Percentiles rank a stretch among this genome's conserved stretches.
Conservation (phyloP, 2,888 invertebrate species). For the Cybosia mesomella region DNA sequence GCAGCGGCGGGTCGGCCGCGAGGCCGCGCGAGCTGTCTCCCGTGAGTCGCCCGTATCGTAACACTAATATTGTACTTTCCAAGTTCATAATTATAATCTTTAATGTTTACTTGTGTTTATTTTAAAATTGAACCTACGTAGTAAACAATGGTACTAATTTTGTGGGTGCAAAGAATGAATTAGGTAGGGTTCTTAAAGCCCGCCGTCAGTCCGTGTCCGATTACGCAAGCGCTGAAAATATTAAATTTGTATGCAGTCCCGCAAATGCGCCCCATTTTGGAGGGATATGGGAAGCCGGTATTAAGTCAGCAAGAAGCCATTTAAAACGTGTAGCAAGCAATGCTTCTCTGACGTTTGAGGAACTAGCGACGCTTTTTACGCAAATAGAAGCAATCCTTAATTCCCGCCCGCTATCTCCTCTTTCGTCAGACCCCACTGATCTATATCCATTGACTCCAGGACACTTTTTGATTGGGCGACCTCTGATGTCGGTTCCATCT, state of each 20-base stretch:
- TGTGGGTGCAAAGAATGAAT: too few species aligned
- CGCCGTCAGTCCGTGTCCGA: too few species aligned
- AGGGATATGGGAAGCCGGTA: slow-evolving; percentile 23
- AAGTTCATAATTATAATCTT: too few species aligned
- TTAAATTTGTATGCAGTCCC: slow-evolving; percentile 21
- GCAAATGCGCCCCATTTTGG: slow-evolving; percentile 24
- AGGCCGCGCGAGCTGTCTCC: too few species aligned
- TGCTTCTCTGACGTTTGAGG: slow-evolving; percentile 19
- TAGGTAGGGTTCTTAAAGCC: too few species aligned
- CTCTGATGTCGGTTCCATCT: slow-evolving; percentile 15
- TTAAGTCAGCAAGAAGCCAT: slow-evolving; percentile 22
- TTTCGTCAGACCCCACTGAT: slow-evolving; percentile 16
- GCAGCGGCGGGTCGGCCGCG: too few species aligned
- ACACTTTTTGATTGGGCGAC: slow-evolving; percentile 22
- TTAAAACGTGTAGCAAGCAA: slow-evolving; percentile 14
- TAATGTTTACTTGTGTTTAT: too few species aligned
- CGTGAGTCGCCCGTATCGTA: too few species aligned
- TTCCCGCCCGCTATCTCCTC: slow-evolving; percentile 20
- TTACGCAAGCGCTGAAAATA: slow-evolving; percentile 1
- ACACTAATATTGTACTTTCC: too few species aligned
- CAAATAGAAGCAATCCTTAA: slow-evolving; percentile 20
- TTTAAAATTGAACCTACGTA: too few species aligned
- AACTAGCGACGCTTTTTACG: slow-evolving; percentile 6
- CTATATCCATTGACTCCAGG: slow-evolving; percentile 20
- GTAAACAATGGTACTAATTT: too few species aligned